Conservation (phyloP, 1,140 invertebrate genomes). For the Dolichoris vasculosae region DNA sequence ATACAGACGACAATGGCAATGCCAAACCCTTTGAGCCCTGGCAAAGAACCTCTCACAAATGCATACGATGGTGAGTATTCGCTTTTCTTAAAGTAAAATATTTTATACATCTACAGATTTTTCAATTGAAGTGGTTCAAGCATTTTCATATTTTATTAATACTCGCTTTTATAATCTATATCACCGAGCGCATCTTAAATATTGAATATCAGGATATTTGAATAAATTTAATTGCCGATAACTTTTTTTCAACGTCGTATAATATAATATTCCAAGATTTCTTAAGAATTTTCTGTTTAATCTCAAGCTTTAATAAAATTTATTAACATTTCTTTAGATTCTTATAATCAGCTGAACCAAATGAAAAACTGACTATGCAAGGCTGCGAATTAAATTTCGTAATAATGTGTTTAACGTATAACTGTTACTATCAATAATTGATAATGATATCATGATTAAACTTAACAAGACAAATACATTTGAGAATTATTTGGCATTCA, state of each 20-base stretch:
- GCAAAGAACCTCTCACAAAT: not conserved
- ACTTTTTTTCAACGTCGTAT: not conserved
- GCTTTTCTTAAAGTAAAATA: not conserved
- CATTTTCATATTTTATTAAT: too few species aligned
- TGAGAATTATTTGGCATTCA: conserved; percentile 3
- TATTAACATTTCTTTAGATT: not conserved
- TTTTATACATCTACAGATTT: not conserved
- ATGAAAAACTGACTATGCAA: not conserved
- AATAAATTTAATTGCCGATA: not conserved
- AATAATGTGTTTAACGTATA: not conserved
- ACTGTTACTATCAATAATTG: not conserved
- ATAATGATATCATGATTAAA: not conserved
- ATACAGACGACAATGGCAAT: conserved; percentile 50
- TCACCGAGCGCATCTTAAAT: too few species aligned
- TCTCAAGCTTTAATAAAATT: not conserved
- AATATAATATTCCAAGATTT: not conserved
- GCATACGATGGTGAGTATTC: conserved; percentile 36
- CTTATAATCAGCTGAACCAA: not conserved
- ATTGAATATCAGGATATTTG: not conserved
- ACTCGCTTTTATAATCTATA: too few species aligned
- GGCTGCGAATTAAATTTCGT: not conserved
- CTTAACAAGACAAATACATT: not conserved
- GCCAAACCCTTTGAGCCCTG: conserved; percentile 48
- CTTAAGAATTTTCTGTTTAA: not conserved
- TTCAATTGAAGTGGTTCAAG: not conserved